Percentiles rank a stretch among this genome's conserved stretches.
phyloP scores from a whole-genome alignment of 2,113 vertebrate genomes.

The Odobenus rosmarus region DNA sequence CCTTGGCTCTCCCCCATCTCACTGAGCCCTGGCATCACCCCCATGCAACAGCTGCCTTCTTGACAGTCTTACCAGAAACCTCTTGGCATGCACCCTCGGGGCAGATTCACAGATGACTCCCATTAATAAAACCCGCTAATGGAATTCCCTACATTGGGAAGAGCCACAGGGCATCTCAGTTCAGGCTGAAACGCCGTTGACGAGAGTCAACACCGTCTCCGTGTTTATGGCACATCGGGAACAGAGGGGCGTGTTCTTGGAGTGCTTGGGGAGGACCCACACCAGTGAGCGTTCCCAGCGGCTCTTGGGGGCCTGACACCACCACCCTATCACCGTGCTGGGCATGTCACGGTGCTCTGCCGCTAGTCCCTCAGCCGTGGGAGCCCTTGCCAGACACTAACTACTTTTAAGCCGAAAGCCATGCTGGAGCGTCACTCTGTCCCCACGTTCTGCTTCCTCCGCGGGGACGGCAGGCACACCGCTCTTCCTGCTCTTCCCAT shows the following conservation, averaged over 20 bases:
- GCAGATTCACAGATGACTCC: background rate
- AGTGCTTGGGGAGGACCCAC: background rate
- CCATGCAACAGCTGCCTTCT: background rate
- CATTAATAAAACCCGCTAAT: background rate
- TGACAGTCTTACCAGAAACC: background rate
- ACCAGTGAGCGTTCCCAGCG: rapidly evolving
- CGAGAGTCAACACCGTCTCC: background rate
- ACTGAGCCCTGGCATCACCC: background rate
- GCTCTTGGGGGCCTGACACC: background rate
- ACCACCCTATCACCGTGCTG: background rate
- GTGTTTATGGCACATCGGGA: rapidly evolving
- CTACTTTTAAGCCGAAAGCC: background rate
- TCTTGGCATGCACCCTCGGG: rapidly evolving
- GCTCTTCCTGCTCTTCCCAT: background rate
- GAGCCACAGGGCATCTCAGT: rapidly evolving
- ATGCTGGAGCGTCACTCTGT: rapidly evolving
- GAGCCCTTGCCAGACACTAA: background rate
- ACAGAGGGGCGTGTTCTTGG: rapidly evolving
- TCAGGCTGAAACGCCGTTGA: background rate
- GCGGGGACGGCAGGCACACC: rapidly evolving
- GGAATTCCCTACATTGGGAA: background rate
- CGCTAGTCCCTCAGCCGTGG: rapidly evolving
- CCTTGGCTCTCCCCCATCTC: background rate
- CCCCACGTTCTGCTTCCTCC: background rate
- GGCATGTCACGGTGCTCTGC: background rate